Evolutionary conservation across 2,797 vertebrate genomes (phyloP).

Genomic region (Tiaroga cobitis): DNA sequence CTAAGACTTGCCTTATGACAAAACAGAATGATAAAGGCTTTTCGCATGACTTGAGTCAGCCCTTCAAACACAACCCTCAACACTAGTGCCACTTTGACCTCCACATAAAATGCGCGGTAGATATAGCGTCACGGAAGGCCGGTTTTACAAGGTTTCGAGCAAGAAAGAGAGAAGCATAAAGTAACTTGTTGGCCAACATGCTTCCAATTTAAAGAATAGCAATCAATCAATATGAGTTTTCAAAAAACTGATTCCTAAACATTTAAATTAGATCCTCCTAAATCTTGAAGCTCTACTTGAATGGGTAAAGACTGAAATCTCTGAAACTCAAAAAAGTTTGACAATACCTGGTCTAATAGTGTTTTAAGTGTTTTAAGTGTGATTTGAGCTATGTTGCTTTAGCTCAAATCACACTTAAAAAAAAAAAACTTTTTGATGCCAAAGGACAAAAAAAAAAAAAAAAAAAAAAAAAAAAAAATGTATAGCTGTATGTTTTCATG

Average conservation of each 20-base stretch:
- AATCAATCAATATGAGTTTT: not conserved
- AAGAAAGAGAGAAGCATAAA: not conserved
- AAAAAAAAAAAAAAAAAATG: not conserved
- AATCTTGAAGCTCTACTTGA: not conserved
- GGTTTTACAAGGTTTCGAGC: not conserved
- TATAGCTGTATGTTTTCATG: not conserved
- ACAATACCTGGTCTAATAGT: too few species aligned
- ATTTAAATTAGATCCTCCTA: not conserved
- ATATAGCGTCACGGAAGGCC: not conserved
- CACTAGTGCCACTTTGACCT: conserved; percentile 15
- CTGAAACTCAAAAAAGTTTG: too few species aligned
- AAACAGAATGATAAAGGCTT: conserved; percentile 13
- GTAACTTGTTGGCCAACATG: not conserved
- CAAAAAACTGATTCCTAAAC: too few species aligned
- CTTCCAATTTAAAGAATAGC: not conserved
- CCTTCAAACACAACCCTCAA: conserved; percentile 12
- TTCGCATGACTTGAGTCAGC: conserved; percentile 1
- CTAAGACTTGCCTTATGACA: not conserved
- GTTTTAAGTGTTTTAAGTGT: too few species aligned
- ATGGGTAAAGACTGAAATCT: not conserved
- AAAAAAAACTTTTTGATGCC: not conserved
- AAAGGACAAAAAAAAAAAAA: not conserved
- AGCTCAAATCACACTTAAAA: not conserved
- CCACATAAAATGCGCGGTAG: not conserved
- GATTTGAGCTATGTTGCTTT: too few species aligned